phyloP scores from a whole-genome alignment of 2,113 vertebrate genomes.

The Spea multiplicata region DNA sequence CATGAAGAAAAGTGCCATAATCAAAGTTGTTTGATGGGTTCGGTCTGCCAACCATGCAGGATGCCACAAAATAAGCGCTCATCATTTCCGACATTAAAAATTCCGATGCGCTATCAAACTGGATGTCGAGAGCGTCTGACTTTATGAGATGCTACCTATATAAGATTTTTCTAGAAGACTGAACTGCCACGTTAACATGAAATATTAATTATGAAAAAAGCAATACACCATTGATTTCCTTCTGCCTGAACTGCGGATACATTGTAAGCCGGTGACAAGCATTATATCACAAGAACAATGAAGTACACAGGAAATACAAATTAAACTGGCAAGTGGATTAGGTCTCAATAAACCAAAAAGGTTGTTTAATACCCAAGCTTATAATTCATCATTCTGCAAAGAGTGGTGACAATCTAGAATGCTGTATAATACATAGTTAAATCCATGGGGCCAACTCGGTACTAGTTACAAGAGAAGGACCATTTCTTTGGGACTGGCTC shows the following conservation, averaged over 20 bases:
- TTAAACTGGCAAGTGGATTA: not conserved
- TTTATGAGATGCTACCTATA: not conserved
- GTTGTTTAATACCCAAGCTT: too few species aligned
- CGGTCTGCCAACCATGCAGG: too few species aligned
- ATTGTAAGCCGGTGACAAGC: not conserved
- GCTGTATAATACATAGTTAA: too few species aligned
- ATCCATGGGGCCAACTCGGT: too few species aligned
- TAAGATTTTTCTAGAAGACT: not conserved
- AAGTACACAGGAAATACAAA: not conserved
- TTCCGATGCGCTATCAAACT: not conserved
- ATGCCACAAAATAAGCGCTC: too few species aligned
- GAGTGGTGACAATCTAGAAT: too few species aligned
- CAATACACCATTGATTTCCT: slow-evolving; percentile 8
- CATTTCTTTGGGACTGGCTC: too few species aligned
- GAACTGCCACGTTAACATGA: not conserved
- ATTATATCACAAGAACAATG: not conserved
- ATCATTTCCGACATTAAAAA: too few species aligned
- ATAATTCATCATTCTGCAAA: too few species aligned
- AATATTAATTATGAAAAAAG: slow-evolving; percentile 23
- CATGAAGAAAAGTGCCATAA: too few species aligned
- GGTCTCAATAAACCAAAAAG: not conserved
- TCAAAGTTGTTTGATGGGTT: too few species aligned
- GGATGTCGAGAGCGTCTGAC: not conserved
- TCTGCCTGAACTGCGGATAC: not conserved
- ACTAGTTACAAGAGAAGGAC: too few species aligned